Base-by-base conservation (phyloP, 2,888 invertebrate species). In the Drosophila helvetica region DNA sequence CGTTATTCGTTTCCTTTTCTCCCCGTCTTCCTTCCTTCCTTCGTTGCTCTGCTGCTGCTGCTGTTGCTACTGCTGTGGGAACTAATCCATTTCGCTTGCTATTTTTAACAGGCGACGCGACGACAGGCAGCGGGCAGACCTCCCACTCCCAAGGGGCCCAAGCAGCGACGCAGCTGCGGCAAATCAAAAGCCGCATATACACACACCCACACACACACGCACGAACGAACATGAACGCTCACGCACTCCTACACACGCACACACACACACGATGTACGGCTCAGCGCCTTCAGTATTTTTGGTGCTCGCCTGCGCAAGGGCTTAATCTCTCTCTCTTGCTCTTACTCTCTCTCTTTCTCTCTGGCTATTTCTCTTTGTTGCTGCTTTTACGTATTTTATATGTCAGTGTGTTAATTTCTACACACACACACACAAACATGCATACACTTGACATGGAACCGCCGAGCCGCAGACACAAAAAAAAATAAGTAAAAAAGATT, bases 371-470 rank as follows among this genome's bases (percentile, higher is more conserved):
- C 51, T 70, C 77, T 81, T 79, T 80, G 75, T 77, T 77, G 72
- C 61, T 19, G 42, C 7, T 25, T 63, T 61, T 59, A 25, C 51
- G 55, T 61, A 46, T 74, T 82, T 79, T 80, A 61, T 72, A 73
- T 74, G 80, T 48, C 72, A 88, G 75, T 83, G 83, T 86, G 87
- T 88, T 86, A 88, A 88, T 88, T 88, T 86, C 77, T 72, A 86
- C 86, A 88, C 79, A 64, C 86, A 86, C 77, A 64, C 45, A 64
- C 61, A 63, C 54, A 46, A 45, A 51, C 51, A 65, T 43, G 27
- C 19, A 59, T 42, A 51, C 53, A 57, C 69, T 77, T 69, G 51
- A 75, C 76, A 77, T 61, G 57, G 47, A 77, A 65, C 66, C 61
- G 58, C 51, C 47, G 50, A 57, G 47, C 74, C 57, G 50, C 42